Percentiles rank a stretch among this genome's conserved stretches.
Evolutionary conservation across 2,888 invertebrate genomes (phyloP).

Genomic region (Allacma fusca): DNA sequence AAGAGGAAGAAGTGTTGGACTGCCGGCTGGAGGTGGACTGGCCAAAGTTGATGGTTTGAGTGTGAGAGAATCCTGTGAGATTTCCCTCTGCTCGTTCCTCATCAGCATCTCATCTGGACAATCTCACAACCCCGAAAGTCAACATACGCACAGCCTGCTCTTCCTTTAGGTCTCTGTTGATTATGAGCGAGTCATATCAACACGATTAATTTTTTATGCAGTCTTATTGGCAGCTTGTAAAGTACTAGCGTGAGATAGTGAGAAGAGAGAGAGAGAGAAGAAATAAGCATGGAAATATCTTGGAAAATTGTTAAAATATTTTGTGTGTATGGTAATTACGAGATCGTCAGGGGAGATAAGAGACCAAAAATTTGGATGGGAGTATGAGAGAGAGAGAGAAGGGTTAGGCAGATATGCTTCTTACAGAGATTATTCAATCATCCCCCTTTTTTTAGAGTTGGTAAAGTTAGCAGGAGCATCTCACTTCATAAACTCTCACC

Average conservation of each 20-base stretch:
- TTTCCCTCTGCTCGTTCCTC: background rate
- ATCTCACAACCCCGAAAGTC: constrained; percentile 4
- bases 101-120: constrained; percentile 7
- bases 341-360: background rate
- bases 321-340: background rate
- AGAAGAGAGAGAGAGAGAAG: background rate
- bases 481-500: too few species aligned
- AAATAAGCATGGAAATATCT: background rate
- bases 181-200: too few species aligned
- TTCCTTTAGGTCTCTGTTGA: too few species aligned
- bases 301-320: background rate
- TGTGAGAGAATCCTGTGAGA: constrained; percentile 10
- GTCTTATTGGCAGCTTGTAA: too few species aligned
- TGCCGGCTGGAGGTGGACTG: constrained; percentile 15
- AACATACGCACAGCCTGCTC: background rate
- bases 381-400: background rate
- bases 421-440: too few species aligned
- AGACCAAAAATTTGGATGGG: background rate
- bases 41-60: background rate
- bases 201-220: too few species aligned
- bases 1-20: background rate
- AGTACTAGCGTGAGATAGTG: background rate
- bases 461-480: too few species aligned
- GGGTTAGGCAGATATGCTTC: background rate
- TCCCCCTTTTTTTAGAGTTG: too few species aligned